These are phyloP conservation scores for Monopis laevigella DNA, from an alignment of 2,888 invertebrate genomes.

Conservation along the genomic window DNA sequence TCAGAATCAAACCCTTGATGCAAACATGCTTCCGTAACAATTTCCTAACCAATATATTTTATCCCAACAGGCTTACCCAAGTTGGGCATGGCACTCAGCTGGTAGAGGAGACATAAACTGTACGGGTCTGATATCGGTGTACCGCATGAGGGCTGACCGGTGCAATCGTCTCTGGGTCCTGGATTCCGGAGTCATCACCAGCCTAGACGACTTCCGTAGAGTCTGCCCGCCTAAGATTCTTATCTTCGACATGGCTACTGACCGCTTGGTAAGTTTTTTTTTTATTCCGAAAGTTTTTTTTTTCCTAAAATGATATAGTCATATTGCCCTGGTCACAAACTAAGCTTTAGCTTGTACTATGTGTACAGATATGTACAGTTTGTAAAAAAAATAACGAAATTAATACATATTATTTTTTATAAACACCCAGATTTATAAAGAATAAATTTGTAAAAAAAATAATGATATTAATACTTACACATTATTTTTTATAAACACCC, in stretches of 20 bases:
- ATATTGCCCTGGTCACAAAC: too few relatives aligned
- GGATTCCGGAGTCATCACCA: constrained; percentile 79
- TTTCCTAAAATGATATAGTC: too few relatives aligned
- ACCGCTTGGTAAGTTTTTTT: constrained; percentile 66
- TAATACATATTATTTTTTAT: too few relatives aligned
- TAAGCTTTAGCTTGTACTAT: too few relatives aligned
- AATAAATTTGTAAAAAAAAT: too few relatives aligned
- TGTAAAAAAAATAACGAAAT: too few relatives aligned
- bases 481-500: too few relatives aligned
- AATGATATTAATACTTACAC: too few relatives aligned
- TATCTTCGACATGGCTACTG: constrained; percentile 80
- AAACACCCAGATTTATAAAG: too few relatives aligned
- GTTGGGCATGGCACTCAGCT: constrained; percentile 80
- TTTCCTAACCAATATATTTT: neutral
- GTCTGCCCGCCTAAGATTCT: constrained; percentile 83
- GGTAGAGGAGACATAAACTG: constrained; percentile 78
- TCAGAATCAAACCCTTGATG: too few relatives aligned
- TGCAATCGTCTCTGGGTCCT: constrained; percentile 86
- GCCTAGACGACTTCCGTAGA: constrained; percentile 71
- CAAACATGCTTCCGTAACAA: neutral
- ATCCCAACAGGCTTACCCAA: constrained; percentile 71
- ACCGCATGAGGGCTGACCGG: constrained; percentile 78
- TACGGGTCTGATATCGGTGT: constrained; percentile 80
- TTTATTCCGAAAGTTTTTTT: too few relatives aligned
- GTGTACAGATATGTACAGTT: too few relatives aligned